Conservation (phyloP, 2,797 vertebrate species). For the Rhinella marina region DNA sequence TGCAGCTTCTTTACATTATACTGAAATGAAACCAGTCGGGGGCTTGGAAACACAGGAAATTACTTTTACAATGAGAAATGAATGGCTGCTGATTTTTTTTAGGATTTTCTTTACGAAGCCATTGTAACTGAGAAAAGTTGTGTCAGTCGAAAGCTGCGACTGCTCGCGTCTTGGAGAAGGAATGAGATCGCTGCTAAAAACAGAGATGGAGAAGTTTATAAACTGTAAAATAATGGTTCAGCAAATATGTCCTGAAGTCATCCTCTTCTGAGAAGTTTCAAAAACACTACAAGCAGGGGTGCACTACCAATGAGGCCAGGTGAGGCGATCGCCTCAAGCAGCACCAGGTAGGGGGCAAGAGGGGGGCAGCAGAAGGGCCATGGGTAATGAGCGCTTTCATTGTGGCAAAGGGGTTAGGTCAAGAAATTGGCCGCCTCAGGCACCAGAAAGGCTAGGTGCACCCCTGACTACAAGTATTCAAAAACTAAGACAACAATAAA, state of each 20-base stretch:
- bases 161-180: neutral
- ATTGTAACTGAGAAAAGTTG: too few relatives aligned
- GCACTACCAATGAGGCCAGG: too few relatives aligned
- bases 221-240: neutral
- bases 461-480: too few relatives aligned
- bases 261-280: neutral
- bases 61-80: neutral
- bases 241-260: neutral
- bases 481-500: too few relatives aligned
- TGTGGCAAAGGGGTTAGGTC: too few relatives aligned
- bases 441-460: too few relatives aligned
- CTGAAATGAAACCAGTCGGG: neutral
- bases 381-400: too few relatives aligned
- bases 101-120: neutral
- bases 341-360: too few relatives aligned
- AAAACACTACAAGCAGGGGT: too few relatives aligned
- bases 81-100: conserved; percentile 11
- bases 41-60: conserved; percentile 4
- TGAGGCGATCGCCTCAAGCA: too few relatives aligned
- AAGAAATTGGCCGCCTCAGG: too few relatives aligned
- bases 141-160: neutral
- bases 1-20: neutral
- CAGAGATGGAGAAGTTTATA: neutral
- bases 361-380: too few relatives aligned
- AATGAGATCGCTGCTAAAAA: neutral